phyloP scores from a whole-genome alignment of 2,113 vertebrate genomes.

The Tretioscincus oriximinensis region DNA sequence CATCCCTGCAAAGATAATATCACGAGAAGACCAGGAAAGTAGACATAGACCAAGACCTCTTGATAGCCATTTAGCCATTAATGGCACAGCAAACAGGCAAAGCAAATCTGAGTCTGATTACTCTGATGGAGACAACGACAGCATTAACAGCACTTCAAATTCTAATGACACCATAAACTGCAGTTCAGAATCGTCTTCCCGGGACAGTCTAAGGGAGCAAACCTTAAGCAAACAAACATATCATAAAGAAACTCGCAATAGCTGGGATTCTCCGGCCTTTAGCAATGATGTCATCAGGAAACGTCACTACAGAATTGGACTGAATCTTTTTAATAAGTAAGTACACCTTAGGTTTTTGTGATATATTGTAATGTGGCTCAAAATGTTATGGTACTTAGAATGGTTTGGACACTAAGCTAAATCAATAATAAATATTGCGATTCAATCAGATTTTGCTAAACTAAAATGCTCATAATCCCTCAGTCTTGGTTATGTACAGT shows the following conservation, averaged over 20 bases:
- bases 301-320: slow-evolving; percentile 93
- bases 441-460: neutral
- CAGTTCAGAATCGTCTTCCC: slow-evolving; percentile 93
- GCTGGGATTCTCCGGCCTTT: slow-evolving; percentile 98
- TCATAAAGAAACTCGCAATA: slow-evolving; percentile 97
- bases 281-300: slow-evolving; percentile 96
- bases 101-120: slow-evolving; percentile 97
- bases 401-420: neutral
- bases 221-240: slow-evolving; percentile 96
- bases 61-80: slow-evolving; percentile 91
- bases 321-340: slow-evolving; percentile 99
- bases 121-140: slow-evolving; percentile 95
- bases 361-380: neutral
- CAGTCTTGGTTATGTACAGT: neutral
- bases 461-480: neutral
- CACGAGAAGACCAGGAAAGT: slow-evolving; percentile 82
- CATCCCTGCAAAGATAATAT: slow-evolving; percentile 78
- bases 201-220: slow-evolving; percentile 94
- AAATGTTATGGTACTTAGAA: too few species aligned
- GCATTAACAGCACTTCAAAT: slow-evolving; percentile 97
- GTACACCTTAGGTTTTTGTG: slow-evolving; percentile 54
- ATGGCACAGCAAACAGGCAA: slow-evolving; percentile 89
- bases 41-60: slow-evolving; percentile 82
- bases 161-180: slow-evolving; percentile 98
- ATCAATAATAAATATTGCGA: neutral